Conservation (phyloP, 2,113 vertebrate species). For the Falco punctatus region DNA sequence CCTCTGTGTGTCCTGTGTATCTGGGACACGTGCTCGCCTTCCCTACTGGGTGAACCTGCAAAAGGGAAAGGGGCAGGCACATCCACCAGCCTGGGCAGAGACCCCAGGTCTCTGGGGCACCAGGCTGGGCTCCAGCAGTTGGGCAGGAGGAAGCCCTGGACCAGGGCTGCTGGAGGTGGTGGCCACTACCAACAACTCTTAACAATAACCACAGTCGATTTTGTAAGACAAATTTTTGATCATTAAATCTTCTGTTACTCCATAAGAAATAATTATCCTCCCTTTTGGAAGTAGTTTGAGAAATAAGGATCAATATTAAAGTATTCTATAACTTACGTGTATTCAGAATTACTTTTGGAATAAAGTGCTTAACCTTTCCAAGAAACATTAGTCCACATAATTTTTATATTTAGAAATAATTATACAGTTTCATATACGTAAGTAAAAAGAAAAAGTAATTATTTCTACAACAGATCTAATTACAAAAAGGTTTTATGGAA, state of each 20-base stretch:
- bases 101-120: background rate
- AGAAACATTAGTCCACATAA: background rate
- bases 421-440: background rate
- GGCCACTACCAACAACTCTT: background rate
- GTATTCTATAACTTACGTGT: background rate
- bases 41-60: background rate
- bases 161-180: background rate
- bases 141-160: background rate
- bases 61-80: background rate
- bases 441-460: constrained; percentile 44
- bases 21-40: background rate
- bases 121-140: background rate
- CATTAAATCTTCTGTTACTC: background rate
- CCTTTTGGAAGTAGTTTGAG: background rate
- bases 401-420: constrained; percentile 49
- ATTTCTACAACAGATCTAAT: constrained; percentile 35
- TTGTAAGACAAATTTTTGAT: background rate
- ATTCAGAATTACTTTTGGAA: constrained; percentile 20
- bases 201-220: background rate
- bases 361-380: constrained; percentile 25
- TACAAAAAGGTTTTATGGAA: constrained; percentile 10
- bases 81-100: background rate
- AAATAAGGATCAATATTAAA: background rate
- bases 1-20: background rate
- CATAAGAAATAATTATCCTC: background rate